Evolutionary conservation across 2,888 invertebrate genomes (phyloP).

Genomic region (Pomacea canaliculata): DNA sequence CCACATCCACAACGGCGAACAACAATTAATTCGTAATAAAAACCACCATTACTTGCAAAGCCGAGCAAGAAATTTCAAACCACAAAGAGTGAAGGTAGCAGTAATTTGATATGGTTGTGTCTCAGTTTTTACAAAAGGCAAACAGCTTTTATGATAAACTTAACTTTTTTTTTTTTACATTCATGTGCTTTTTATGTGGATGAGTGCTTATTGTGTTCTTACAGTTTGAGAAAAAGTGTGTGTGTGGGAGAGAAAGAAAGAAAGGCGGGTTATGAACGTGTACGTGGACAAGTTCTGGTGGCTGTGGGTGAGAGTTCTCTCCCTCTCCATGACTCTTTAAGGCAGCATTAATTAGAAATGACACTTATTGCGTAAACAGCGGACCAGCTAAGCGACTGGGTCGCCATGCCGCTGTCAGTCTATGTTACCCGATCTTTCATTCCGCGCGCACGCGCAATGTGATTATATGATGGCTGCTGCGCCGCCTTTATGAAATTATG

Average conservation of each 20-base stretch:
- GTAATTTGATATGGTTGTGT: no score
- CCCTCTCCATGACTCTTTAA: not conserved
- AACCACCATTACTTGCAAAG: no score
- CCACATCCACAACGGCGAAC: no score
- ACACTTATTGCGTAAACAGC: conserved; percentile 25
- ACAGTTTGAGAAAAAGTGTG: not conserved
- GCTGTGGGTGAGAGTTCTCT: not conserved
- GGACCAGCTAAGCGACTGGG: not conserved
- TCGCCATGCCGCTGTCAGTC: conserved; percentile 7
- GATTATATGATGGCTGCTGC: conserved; percentile 13
- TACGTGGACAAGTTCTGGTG: not conserved
- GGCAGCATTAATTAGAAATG: conserved; percentile 17
- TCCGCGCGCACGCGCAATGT: conserved; percentile 8
- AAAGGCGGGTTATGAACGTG: not conserved
- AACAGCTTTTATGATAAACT: no score
- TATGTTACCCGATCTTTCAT: conserved; percentile 4
- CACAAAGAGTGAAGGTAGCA: no score
- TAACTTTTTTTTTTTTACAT: no score
- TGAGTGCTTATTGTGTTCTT: no score
- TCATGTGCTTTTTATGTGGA: no score
- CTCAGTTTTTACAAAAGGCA: no score
- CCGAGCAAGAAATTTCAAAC: no score
- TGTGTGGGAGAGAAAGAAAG: not conserved
- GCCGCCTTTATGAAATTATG: not conserved
- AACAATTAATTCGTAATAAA: no score